Evolutionary conservation across 2,797 vertebrate genomes (phyloP).

Genomic region (Sparidentex hasta): DNA sequence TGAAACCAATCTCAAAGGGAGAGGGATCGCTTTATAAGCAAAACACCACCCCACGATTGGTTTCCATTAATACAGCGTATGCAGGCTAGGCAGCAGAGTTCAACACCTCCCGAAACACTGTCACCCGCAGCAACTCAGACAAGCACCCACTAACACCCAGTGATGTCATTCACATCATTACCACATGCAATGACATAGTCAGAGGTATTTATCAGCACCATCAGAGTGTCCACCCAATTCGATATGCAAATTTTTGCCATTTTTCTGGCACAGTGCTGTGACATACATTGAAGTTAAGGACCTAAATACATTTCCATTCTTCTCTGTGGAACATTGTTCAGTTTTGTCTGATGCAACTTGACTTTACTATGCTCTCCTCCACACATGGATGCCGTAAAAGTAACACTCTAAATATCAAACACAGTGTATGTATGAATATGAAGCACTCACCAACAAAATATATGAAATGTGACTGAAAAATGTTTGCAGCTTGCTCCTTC

Average conservation of each 20-base stretch:
- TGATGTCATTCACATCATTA: no score
- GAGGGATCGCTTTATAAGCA: background rate
- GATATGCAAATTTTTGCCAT: no score
- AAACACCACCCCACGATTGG: background rate
- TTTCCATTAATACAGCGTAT: slow-evolving; percentile 14
- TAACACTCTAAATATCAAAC: slow-evolving; percentile 2
- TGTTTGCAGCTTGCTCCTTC: slow-evolving; percentile 1
- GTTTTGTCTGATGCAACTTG: background rate
- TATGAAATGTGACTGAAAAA: slow-evolving; percentile 1
- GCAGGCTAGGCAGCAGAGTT: background rate
- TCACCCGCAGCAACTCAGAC: background rate
- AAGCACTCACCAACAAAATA: slow-evolving; percentile 28
- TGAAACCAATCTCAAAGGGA: background rate
- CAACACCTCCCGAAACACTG: background rate
- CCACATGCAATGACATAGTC: no score
- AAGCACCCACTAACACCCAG: no score
- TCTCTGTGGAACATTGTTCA: no score
- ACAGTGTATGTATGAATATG: background rate
- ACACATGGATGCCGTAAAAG: background rate
- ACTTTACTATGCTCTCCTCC: background rate
- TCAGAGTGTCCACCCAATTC: no score
- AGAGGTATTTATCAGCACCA: no score
- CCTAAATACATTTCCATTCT: no score
- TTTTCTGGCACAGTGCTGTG: no score
- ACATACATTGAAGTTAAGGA: no score